These are phyloP conservation scores for Minunthozetes semirufus DNA, from an alignment of 2,888 invertebrate genomes.

Conservation along the genomic window DNA sequence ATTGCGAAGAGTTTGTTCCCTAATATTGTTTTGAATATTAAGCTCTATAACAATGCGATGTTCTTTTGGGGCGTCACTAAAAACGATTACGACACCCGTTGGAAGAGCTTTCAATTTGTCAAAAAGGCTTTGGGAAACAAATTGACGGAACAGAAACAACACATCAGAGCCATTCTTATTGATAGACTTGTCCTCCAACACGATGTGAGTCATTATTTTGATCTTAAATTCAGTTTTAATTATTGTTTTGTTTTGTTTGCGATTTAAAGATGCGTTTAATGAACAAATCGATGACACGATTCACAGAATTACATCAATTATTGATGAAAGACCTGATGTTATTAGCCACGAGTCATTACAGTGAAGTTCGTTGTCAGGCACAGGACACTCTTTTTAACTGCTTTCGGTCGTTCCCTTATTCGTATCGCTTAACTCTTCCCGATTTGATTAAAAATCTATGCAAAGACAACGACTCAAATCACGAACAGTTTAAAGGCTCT, in stretches of 20 bases:
- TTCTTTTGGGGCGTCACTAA: slow-evolving; percentile 55
- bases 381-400: slow-evolving; percentile 61
- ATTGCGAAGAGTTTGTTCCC: too few relatives aligned
- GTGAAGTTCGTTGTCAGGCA: slow-evolving; percentile 61
- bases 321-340: slow-evolving; percentile 59
- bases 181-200: slow-evolving; percentile 63
- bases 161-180: slow-evolving; percentile 59
- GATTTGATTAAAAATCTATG: slow-evolving; percentile 55
- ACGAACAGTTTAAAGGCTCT: slow-evolving; percentile 69
- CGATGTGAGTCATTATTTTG: slow-evolving; percentile 48
- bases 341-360: slow-evolving; percentile 62
- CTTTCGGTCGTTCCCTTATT: slow-evolving; percentile 61
- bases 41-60: slow-evolving; percentile 44
- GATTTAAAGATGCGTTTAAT: slow-evolving; percentile 47
- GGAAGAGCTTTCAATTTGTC: slow-evolving; percentile 60
- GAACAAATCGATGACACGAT: slow-evolving; percentile 46
- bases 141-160: slow-evolving; percentile 52
- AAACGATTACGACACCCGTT: slow-evolving; percentile 58
- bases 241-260: neutral
- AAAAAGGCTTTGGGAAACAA: slow-evolving; percentile 48
- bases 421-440: slow-evolving; percentile 62
- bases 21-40: too few relatives aligned
- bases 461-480: slow-evolving; percentile 56
- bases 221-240: neutral
- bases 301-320: slow-evolving; percentile 58